A percentile compares a stretch with the other conserved stretches of the same genome.
Evolutionary conservation across 2,113 vertebrate genomes (phyloP).

Genomic region (Urocolius indicus): DNA sequence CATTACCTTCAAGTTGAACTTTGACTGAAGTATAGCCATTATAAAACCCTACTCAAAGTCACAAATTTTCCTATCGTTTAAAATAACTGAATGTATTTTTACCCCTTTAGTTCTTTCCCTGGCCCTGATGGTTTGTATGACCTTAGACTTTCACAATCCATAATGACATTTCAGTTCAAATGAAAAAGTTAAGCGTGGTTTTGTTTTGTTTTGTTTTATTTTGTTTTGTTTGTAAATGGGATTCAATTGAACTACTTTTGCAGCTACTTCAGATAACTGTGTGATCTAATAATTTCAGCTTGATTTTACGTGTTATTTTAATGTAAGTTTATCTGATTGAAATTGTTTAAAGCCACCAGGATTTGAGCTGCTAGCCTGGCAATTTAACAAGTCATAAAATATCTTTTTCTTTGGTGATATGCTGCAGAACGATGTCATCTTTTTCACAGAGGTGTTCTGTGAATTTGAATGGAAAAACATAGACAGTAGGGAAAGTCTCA

Average conservation of each 20-base stretch:
- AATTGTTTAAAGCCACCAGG: conserved; percentile 57
- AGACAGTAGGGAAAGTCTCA: not conserved
- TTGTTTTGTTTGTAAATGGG: not conserved
- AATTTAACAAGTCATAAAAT: conserved; percentile 53
- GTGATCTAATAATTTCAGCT: conserved; percentile 61
- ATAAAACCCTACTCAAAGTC: conserved; percentile 60
- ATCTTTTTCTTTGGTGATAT: not conserved
- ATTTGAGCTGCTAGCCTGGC: not conserved
- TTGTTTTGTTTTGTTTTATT: not conserved
- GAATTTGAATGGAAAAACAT: not conserved
- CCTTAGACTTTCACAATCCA: conserved; percentile 30
- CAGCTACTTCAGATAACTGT: conserved; percentile 21
- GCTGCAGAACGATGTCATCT: not conserved
- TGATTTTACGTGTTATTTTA: conserved; percentile 62
- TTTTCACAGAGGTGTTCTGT: not conserved
- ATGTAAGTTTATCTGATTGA: conserved; percentile 56
- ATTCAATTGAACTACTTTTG: conserved; percentile 65
- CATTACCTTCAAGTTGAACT: conserved; percentile 75
- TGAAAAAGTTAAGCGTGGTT: not conserved
- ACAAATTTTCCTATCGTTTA: conserved; percentile 63
- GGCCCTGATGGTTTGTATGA: conserved; percentile 55
- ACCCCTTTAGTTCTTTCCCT: not conserved
- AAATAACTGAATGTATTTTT: conserved; percentile 45
- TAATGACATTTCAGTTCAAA: conserved; percentile 55
- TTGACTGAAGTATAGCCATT: conserved; percentile 63